These are phyloP conservation scores for Calcarius ornatus DNA, from an alignment of 2,113 vertebrate species.

Conservation along the genomic window DNA sequence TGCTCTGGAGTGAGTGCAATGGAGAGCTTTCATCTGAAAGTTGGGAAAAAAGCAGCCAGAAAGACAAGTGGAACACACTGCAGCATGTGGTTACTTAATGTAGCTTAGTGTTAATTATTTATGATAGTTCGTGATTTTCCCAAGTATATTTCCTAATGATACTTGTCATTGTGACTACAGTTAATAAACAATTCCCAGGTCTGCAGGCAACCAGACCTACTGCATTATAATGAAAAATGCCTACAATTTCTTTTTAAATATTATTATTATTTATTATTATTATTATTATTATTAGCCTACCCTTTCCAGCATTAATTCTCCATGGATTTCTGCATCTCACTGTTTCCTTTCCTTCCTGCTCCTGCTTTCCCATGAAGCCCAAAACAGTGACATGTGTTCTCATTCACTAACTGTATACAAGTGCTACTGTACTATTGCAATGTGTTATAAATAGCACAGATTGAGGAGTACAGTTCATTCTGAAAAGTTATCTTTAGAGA, in stretches of 20 bases:
- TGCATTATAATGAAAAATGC: slow-evolving; percentile 3
- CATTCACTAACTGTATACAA: background rate
- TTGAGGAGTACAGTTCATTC: slow-evolving; percentile 14
- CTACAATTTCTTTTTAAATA: background rate
- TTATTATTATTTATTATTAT: background rate
- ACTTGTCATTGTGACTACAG: background rate
- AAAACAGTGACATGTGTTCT: background rate
- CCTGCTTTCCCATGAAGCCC: background rate
- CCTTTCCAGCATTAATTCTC: background rate
- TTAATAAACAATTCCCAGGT: background rate
- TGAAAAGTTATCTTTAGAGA: slow-evolving; percentile 41
- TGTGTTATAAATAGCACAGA: slow-evolving; percentile 34
- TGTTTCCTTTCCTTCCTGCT: background rate
- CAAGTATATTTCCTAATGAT: background rate
- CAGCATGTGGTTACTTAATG: background rate
- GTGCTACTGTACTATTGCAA: background rate
- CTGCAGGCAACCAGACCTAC: background rate
- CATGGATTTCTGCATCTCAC: background rate
- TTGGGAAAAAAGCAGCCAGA: background rate
- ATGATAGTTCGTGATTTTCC: background rate
- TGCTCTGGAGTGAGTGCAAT: background rate
- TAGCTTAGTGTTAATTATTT: slow-evolving; percentile 43
- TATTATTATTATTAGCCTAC: background rate
- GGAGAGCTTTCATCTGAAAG: background rate
- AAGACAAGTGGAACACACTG: background rate